These are phyloP conservation scores for Etheostoma cragini DNA, from an alignment of 2,113 vertebrate species.

Conservation along the genomic window DNA sequence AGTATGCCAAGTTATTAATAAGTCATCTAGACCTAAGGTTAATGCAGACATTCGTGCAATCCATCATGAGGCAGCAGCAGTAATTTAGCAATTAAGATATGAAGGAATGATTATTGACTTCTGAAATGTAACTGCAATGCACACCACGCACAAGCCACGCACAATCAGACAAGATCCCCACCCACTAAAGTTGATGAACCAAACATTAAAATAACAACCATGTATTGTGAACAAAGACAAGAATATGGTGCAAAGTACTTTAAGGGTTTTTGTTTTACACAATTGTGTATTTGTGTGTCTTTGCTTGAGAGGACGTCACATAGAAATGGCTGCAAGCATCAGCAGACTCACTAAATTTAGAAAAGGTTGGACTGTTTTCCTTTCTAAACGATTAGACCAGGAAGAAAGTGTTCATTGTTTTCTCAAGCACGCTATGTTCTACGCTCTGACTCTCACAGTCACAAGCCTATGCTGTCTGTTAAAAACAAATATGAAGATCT, in stretches of 20 bases:
- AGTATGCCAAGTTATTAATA: slow-evolving; percentile 21
- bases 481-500: slow-evolving; percentile 40
- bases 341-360: slow-evolving; percentile 73
- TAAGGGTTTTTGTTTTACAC: not conserved
- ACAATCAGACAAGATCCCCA: slow-evolving; percentile 27
- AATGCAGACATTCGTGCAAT: slow-evolving; percentile 58
- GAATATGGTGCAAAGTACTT: not conserved
- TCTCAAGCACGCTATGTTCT: slow-evolving; percentile 35
- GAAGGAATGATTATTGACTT: slow-evolving; percentile 55
- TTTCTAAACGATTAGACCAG: slow-evolving; percentile 46
- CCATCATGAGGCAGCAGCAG: slow-evolving; percentile 51
- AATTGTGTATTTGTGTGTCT: slow-evolving; percentile 24
- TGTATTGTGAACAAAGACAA: slow-evolving; percentile 7
- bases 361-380: slow-evolving; percentile 44
- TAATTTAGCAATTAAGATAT: slow-evolving; percentile 62
- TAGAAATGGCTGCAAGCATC: slow-evolving; percentile 65
- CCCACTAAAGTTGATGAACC: slow-evolving; percentile 23
- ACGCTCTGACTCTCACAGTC: slow-evolving; percentile 49
- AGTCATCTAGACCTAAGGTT: slow-evolving; percentile 42
- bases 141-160: slow-evolving; percentile 37
- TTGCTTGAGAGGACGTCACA: slow-evolving; percentile 30
- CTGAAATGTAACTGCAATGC: slow-evolving; percentile 58
- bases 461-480: slow-evolving; percentile 47
- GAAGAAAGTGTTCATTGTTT: slow-evolving; percentile 66
- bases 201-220: slow-evolving; percentile 29